These are phyloP conservation scores for Syndactyla subalaris DNA, from an alignment of 2,797 vertebrate species.

Conservation along the genomic window DNA sequence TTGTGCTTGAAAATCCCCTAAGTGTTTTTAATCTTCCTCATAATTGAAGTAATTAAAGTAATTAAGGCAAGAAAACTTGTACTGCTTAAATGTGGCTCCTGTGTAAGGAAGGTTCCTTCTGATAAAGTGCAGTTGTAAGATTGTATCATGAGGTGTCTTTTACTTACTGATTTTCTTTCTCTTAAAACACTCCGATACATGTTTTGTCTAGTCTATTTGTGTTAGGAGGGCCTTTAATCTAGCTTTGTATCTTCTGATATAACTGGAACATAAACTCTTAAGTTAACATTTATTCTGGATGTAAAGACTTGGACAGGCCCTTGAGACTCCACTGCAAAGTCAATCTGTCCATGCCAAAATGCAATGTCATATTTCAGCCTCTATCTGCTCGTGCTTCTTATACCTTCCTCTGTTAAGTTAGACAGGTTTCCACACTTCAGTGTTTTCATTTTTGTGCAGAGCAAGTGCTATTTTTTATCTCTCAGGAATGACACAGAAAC, in stretches of 20 bases:
- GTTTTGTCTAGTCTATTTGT: slow-evolving; percentile 40
- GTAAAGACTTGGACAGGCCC: not conserved
- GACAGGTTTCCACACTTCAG: not conserved
- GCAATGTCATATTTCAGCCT: fast-evolving
- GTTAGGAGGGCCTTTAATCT: not conserved
- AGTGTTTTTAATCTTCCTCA: not conserved
- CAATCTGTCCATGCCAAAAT: not conserved
- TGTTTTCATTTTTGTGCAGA: not conserved
- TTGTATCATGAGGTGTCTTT: not conserved
- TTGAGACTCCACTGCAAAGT: not conserved
- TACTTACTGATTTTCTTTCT: not conserved
- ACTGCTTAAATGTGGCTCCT: not conserved
- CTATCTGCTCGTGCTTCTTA: not conserved
- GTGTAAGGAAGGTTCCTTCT: not conserved
- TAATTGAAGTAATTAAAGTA: slow-evolving; percentile 47
- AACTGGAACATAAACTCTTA: not conserved
- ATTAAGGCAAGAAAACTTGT: slow-evolving; percentile 18
- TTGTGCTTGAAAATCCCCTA: slow-evolving; percentile 17
- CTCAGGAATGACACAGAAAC: not conserved
- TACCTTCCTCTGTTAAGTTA: not conserved
- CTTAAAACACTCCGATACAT: not conserved
- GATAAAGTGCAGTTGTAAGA: not conserved
- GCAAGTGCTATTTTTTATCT: not conserved
- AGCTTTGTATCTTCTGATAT: not conserved
- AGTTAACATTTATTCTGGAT: not conserved